Base-by-base conservation (phyloP, 2,797 vertebrate species). In the Microctenopoma lineatum region DNA sequence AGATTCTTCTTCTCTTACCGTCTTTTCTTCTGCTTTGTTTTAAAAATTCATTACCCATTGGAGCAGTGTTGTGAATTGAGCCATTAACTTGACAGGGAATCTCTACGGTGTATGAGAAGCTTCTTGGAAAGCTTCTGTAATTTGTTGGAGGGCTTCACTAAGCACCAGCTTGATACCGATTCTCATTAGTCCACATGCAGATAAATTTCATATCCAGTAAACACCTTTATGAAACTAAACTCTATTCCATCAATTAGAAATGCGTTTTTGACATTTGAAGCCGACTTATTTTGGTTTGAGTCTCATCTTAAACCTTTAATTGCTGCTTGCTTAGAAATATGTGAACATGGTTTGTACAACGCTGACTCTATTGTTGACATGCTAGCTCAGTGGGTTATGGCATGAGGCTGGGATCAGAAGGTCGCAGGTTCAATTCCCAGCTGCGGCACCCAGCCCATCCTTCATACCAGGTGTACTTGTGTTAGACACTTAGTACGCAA, bases 131-230 rank as follows among this genome's bases (percentile, higher is more conserved):
- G 48, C 15, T 34, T 60, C 55, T 46, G 9, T 53, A 32, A 12
- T 48, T 60, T 58, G 10, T 54, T 26, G 8, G 65, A 47, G 21
- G 55, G 8, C 44, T 59, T 64, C 14, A 42, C 11, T 51, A 5
- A 51, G 56, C 41, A 38, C 26, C 39, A 4, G 26, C 42, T 11
- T 27, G 13, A 14, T 7, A 15, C 36, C 0, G 14, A 57, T 44
- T 64, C n/a, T 39, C 39, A 27, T 59, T 54, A 34, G 13, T 44
- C 13, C 59, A 26, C 9, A 11, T 18, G 8, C 11, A 18, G 1
- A 8, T n/a, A 2, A 0, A 11, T 27, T 41, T 54, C 15, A 15
- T 9, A 48, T 60, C 10, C 44, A 39, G 39, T 45, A 45, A 36
- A 46, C 12, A 21, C 26, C 2, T 26, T 1, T 39, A 11, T 34